Conservation (phyloP, 2,888 invertebrate genomes). For the Pecten maximus region DNA sequence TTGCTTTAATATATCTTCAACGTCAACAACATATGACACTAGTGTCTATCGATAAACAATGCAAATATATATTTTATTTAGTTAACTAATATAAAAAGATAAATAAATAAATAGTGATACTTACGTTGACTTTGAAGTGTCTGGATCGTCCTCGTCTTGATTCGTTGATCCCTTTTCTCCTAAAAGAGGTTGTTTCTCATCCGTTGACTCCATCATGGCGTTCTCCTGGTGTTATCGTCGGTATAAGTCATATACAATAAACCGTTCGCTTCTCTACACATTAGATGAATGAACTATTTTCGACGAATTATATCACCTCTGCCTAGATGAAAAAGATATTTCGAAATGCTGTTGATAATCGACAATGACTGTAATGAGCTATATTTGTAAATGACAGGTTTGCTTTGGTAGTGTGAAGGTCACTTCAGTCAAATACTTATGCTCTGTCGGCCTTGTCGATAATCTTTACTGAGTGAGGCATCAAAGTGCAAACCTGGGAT, state of each 20-base stretch:
- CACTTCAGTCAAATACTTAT: neutral
- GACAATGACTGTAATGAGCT: neutral
- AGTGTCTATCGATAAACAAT: no score
- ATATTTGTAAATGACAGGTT: neutral
- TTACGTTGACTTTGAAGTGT: neutral
- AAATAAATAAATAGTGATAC: no score
- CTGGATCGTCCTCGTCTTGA: neutral
- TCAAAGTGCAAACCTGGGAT: neutral
- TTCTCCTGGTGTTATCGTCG: neutral
- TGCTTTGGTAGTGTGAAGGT: neutral
- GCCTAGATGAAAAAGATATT: neutral
- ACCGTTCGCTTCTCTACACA: neutral
- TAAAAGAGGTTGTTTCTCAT: constrained; percentile 2
- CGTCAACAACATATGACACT: no score
- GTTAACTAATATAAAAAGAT: no score
- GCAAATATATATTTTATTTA: no score
- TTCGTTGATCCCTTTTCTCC: neutral
- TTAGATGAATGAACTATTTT: neutral
- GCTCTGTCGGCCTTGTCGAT: neutral
- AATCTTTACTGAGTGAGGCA: neutral
- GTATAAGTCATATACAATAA: neutral
- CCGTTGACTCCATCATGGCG: neutral
- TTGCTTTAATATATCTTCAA: no score
- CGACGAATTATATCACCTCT: neutral
- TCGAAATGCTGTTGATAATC: neutral